Percentiles rank a stretch among this genome's conserved stretches.
phyloP scores from a whole-genome alignment of 2,888 invertebrate species.

The Plagodis pulveraria region DNA sequence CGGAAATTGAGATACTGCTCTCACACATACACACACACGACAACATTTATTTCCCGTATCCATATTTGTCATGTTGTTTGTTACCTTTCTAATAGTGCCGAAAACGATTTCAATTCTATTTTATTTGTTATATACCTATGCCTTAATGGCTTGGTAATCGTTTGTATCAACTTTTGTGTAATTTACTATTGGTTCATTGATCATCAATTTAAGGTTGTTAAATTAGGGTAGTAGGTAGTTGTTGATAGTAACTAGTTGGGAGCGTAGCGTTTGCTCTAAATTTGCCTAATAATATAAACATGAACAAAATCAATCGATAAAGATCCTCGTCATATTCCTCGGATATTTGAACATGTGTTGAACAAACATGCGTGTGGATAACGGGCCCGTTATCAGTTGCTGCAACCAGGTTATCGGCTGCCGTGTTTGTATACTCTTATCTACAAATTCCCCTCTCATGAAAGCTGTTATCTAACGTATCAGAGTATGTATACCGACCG shows the following conservation, averaged over 20 bases:
- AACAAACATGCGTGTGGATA: constrained; percentile 52
- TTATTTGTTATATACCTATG: no score
- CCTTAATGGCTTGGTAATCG: no score
- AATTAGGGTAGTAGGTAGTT: no score
- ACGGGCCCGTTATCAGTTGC: constrained; percentile 63
- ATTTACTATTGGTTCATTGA: no score
- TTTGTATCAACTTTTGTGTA: no score
- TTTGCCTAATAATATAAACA: constrained; percentile 17
- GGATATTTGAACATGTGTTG: constrained; percentile 32
- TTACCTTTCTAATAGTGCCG: constrained; percentile 32
- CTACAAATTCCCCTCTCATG: constrained; percentile 66
- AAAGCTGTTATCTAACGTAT: constrained; percentile 62
- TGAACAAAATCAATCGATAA: constrained; percentile 27
- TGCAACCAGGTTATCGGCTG: constrained; percentile 80
- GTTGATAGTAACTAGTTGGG: background rate
- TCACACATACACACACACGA: constrained; percentile 33
- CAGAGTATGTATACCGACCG: constrained; percentile 51
- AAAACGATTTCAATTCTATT: constrained; percentile 30
- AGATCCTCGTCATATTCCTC: constrained; percentile 25
- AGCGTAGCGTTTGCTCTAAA: constrained; percentile 4
- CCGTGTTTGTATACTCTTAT: constrained; percentile 74
- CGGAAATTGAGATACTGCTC: constrained; percentile 52
- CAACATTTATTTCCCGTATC: constrained; percentile 36
- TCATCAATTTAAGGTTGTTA: no score
- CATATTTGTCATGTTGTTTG: constrained; percentile 29